Base-by-base conservation (phyloP, 2,113 vertebrate species). In the Peromyscus polionotus region DNA sequence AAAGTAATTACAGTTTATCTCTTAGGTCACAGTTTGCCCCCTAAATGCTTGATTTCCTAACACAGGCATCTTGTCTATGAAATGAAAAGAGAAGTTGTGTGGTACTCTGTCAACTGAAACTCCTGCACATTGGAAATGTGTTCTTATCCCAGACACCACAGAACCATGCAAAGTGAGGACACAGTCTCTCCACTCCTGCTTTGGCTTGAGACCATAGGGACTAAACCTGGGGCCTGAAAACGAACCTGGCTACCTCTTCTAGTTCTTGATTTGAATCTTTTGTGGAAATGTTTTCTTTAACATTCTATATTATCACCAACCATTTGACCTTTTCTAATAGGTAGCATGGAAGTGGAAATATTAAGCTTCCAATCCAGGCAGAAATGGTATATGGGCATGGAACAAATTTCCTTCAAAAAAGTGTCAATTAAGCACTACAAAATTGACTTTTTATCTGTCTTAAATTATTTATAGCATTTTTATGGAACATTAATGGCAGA, bases 301-400 rank as follows among this genome's bases (percentile, higher is more conserved):
- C 5, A 26, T 83, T 93, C 48, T 59, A 0, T 75, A n/a, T 81
- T 76, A 65, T 81, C 16, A 57, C 9, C 54, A 12, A 83, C 92
- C 89, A 26, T 75, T 80, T 39, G 42, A 89, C 91, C n/a, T 65
- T 63, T 93, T 90, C 77, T 5, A 28, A 88, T 85, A 77, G 61
- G 51, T 81, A 12, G 1, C 10, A 72, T 83, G 1, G 48, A 79
- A 76, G 11, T 76, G 11, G 31, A 59, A 63, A 88, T 91, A 31
- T 57, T 51, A 89, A 88, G 36, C 16, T 97, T 73, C 67, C 73
- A 86, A 68, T 36, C 39, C 1, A 83, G 68, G 24, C 76, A 93
- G 31, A 96, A 90, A 61, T 96, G 83, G 39, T 61, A 39, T 72
- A 28, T 86, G 77, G 36, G 72, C 81, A 95, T 77, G 59, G 51